Base-by-base conservation (phyloP, 2,797 vertebrate species). In the Sebastolobus altivelis region DNA sequence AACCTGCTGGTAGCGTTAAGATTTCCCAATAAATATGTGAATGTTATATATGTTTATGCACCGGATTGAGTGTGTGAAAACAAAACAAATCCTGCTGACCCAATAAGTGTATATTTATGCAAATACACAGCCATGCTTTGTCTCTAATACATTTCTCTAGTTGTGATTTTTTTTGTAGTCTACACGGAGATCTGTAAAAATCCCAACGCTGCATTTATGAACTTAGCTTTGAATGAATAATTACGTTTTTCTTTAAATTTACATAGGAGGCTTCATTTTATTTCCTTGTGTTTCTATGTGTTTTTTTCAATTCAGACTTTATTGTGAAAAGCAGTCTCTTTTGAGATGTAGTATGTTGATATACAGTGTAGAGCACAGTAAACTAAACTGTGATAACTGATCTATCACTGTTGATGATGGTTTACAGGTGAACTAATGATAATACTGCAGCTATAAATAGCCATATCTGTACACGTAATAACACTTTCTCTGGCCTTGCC, bases 51-150 rank as follows among this genome's bases (percentile, higher is more conserved):
- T 77, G 46, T 80, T 27, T 63, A 25, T 62, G 12, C 1, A 5
- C 22, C 7, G 8, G 16, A 22, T 16, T 69, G 29, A 72, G 56
- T 46, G 38, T 35, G 52, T 68, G 31, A 52, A 69, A 72, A 31
- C 62, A 56, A 58, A 56, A 67, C 22, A 74, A 49, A 82, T 67
- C 14, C 38, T 56, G 37, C 35, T 66, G 46, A 35, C 5, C 27
- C 38, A n/a, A 3, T 72, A 68, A 62, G 43, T 58, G 68, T 54
- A 56, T 22, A 49, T 67, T n/a, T 55, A 73, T 60, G 22, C 25
- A 72, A 66, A 74, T 65, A 46, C 5, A 27, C 20, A 70, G 46
- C 27, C 33, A 46, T 10, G 11, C 14, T 70, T 58, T 65, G 18
- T 35, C 33, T 55, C 8, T 33, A 6, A 52, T 68, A 31, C 12